Percentiles rank a stretch among this genome's conserved stretches.
These are phyloP conservation scores for Torymus aiolomorphi DNA, from an alignment of 2,888 invertebrate genomes.

Conservation along the genomic window DNA sequence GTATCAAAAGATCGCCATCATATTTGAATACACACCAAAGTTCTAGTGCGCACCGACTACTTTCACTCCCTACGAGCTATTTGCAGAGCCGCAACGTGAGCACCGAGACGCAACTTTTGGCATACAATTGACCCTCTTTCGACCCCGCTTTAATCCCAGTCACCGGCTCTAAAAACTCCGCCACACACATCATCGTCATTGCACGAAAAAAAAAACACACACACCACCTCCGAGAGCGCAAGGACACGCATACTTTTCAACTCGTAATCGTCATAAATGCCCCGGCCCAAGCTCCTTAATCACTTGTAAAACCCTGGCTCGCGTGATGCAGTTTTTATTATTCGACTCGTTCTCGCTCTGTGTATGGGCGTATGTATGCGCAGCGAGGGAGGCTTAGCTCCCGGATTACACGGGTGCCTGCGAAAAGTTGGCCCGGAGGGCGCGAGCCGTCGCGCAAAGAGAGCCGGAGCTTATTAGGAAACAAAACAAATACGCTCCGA, in stretches of 20 bases:
- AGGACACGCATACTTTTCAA: conserved; percentile 3
- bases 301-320: conserved; percentile 27
- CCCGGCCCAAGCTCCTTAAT: conserved; percentile 22
- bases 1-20: too few species aligned
- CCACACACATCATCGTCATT: too few species aligned
- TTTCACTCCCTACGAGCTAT: too few species aligned
- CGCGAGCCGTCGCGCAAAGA: not conserved
- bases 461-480: conserved; percentile 51
- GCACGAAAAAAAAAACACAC: not conserved
- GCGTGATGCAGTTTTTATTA: conserved; percentile 43
- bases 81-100: too few species aligned
- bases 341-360: conserved; percentile 20
- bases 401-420: conserved; percentile 50
- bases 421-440: conserved; percentile 41
- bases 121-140: not conserved
- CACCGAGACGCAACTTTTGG: too few species aligned
- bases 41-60: too few species aligned
- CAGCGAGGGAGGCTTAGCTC: conserved; percentile 48
- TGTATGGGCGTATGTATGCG: too few species aligned
- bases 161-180: not conserved
- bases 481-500: conserved; percentile 50
- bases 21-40: too few species aligned
- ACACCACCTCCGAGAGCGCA: not conserved
- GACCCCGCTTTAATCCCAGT: not conserved
- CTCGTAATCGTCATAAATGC: conserved; percentile 28